A percentile compares a stretch with the other conserved stretches of the same genome.
phyloP scores from a whole-genome alignment of 1,140 invertebrate species.

The Drosophila pseudoananassae region DNA sequence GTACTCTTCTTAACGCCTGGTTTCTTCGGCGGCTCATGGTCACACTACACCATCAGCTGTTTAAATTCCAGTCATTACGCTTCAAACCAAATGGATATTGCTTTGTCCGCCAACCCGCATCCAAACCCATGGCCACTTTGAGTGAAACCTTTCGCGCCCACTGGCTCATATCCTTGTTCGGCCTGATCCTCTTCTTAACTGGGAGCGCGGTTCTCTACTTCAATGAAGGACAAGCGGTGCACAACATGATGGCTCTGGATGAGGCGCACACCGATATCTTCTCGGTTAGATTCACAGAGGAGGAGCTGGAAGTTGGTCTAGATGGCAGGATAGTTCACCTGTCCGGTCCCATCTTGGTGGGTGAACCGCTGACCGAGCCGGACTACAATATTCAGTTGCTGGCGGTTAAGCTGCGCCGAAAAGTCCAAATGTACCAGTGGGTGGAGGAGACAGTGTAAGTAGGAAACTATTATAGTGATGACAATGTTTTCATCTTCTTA shows the following conservation, averaged over 20 bases:
- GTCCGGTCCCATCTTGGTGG: conserved; percentile 88
- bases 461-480: no score
- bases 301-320: conserved; percentile 86
- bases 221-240: conserved; percentile 91
- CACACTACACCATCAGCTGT: conserved; percentile 23
- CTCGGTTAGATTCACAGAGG: conserved; percentile 85
- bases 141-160: conserved; percentile 87
- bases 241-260: conserved; percentile 88
- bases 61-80: conserved; percentile 1
- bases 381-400: conserved; percentile 91
- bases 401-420: conserved; percentile 89
- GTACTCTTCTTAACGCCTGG: neutral
- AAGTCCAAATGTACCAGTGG: conserved; percentile 97
- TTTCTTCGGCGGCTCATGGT: neutral
- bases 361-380: conserved; percentile 92
- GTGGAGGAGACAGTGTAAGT: conserved; percentile 88
- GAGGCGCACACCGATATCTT: conserved; percentile 88
- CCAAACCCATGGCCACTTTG: conserved; percentile 80
- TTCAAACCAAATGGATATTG: conserved; percentile 8
- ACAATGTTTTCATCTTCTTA: neutral
- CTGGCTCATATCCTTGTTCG: conserved; percentile 87
- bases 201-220: conserved; percentile 88
- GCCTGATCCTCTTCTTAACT: conserved; percentile 85
- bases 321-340: conserved; percentile 92
- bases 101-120: neutral